These are phyloP conservation scores for Melanotaenia boesemani DNA, from an alignment of 2,797 vertebrate species.

Conservation along the genomic window DNA sequence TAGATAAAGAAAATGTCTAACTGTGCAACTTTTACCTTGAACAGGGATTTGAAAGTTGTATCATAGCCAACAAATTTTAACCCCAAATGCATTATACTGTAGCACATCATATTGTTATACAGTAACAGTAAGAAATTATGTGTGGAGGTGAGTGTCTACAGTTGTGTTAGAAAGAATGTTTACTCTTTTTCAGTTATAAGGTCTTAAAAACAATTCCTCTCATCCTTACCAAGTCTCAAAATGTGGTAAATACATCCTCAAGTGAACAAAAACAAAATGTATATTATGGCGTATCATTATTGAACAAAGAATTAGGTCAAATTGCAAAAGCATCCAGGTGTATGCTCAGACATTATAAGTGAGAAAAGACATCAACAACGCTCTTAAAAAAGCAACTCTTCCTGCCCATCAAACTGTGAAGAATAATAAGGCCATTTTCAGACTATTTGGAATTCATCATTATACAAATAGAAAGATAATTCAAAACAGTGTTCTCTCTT, in stretches of 20 bases:
- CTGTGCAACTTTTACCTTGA: not conserved
- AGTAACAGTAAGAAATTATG: not conserved
- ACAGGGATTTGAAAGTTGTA: not conserved
- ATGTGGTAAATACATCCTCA: no score
- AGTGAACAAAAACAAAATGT: no score
- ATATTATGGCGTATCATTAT: no score
- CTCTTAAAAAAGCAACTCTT: not conserved
- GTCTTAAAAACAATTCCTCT: not conserved
- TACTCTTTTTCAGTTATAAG: not conserved
- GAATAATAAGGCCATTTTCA: not conserved
- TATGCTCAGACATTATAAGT: not conserved
- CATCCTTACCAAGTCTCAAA: no score
- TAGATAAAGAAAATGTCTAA: not conserved
- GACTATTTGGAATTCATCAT: not conserved
- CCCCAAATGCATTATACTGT: not conserved
- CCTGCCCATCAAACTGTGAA: not conserved
- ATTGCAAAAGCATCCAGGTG: not conserved
- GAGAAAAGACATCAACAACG: not conserved
- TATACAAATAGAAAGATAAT: not conserved
- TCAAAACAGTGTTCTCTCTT: not conserved
- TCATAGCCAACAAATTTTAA: slow-evolving; percentile 4
- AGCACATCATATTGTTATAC: not conserved
- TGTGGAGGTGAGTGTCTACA: not conserved
- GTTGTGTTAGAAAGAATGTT: not conserved
- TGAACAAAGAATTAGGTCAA: not conserved